Evolutionary conservation across 2,797 vertebrate genomes (phyloP).

Genomic region (Rousettus madagascariensis): DNA sequence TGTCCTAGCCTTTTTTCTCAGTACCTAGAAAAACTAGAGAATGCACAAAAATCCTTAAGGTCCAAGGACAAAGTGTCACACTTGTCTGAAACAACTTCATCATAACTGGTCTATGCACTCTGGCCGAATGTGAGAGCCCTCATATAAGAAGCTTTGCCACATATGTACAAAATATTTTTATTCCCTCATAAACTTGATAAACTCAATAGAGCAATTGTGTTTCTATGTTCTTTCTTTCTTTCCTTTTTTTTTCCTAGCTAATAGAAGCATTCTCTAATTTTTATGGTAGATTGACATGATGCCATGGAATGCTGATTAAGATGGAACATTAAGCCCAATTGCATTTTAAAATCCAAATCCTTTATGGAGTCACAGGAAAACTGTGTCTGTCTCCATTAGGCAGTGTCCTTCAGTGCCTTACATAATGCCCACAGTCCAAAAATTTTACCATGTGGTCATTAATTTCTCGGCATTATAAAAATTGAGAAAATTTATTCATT

Average conservation of each 20-base stretch:
- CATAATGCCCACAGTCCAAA: background rate
- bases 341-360: conserved; percentile 67
- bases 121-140: conserved; percentile 45
- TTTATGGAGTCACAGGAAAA: background rate
- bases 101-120: background rate
- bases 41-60: background rate
- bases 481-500: background rate
- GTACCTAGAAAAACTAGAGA: background rate
- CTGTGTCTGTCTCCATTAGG: background rate
- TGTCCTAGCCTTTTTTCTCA: background rate
- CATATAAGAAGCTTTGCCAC: conserved; percentile 50
- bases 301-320: conserved; percentile 20
- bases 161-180: conserved; percentile 67
- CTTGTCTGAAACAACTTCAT: conserved; percentile 37
- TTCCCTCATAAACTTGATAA: conserved; percentile 66
- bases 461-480: conserved; percentile 46
- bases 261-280: conserved; percentile 43
- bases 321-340: conserved; percentile 60
- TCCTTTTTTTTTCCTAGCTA: background rate
- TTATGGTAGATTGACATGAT: background rate
- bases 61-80: background rate
- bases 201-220: conserved; percentile 20
- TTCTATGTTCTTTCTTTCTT: conserved; percentile 12
- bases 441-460: conserved; percentile 2
- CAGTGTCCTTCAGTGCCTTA: background rate